Base-by-base conservation (phyloP, 2,113 vertebrate genomes). In the Muscicapa adusta region DNA sequence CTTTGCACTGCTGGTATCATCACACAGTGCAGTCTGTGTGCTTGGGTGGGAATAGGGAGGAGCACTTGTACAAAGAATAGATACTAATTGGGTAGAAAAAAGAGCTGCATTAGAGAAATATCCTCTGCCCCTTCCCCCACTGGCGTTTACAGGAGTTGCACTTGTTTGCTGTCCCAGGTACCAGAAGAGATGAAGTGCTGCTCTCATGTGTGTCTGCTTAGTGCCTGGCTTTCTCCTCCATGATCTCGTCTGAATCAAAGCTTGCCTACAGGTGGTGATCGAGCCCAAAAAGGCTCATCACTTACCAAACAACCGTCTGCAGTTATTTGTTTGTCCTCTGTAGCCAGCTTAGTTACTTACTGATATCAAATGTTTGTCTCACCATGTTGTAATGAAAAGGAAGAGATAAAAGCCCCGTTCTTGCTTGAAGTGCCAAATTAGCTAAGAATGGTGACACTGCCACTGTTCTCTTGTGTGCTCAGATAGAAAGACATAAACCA, bases 221-320 rank as follows among this genome's bases (percentile, higher is more conserved):
- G 57, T 53, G 84, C 42, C 62, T 62, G 80, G 20, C 60, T 89
- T 72, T 85, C 89, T 72, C 73, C 79, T 76, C 89, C 81, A 18
- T 19, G 50, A 47, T 73, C 91, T 89, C 54, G 89, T 91, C 34
- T 85, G 87, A 95, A 95, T 94, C 94, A 92, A 94, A 95, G 91
- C 77, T 91, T 95, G 74, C 89, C 95, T 95, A 94, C 95, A 95
- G 93, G 91, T 94, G 89, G 94, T 94, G 95, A 94, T 89, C 5
- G 38, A 88, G 66, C 93, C 93, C 94, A 61, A 8, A 97, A 82
- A 79, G 81, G 81, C 94, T 88, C 66, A 78, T 94, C 77, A 28
- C 71, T 93, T 91, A 95, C 91, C 89, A 76, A 73, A 80, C 77
- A 94, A 91, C 66, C 1, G 22, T 87, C 87, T 96, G 91, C 84